Conservation (phyloP, 2,888 invertebrate genomes). For the Erynnis tages region DNA sequence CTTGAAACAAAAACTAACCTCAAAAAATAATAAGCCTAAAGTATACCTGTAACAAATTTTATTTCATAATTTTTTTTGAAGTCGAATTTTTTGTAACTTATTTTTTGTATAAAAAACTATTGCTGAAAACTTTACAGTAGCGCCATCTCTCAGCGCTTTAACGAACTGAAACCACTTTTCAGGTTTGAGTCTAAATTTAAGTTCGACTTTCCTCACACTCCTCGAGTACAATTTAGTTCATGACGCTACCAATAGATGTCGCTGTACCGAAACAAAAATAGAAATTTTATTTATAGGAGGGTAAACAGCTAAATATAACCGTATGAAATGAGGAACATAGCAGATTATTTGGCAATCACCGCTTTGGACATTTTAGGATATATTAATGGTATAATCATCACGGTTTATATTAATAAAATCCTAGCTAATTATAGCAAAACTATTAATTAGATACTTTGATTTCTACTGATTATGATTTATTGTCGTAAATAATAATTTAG, state of each 20-base stretch:
- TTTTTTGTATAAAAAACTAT: too few relatives aligned
- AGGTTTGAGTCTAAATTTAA: conserved; percentile 14
- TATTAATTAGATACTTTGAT: too few relatives aligned
- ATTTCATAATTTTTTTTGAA: too few relatives aligned
- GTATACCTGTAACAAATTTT: too few relatives aligned
- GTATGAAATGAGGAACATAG: conserved; percentile 31
- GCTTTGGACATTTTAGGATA: conserved; percentile 30
- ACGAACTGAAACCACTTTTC: conserved; percentile 6
- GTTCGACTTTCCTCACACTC: background rate
- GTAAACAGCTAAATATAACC: conserved; percentile 38
- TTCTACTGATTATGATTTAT: too few relatives aligned
- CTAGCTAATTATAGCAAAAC: too few relatives aligned
- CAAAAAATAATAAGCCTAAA: too few relatives aligned
- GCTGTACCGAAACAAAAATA: conserved; percentile 23
- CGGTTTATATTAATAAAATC: too few relatives aligned
- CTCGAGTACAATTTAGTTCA: conserved; percentile 10
- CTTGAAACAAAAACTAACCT: too few relatives aligned
- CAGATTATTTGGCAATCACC: conserved; percentile 41
- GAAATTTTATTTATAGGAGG: conserved; percentile 25
- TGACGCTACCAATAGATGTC: conserved; percentile 36
- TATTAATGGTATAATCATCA: conserved; percentile 35
- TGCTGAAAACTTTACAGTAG: too few relatives aligned
- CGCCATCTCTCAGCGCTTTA: conserved; percentile 26
- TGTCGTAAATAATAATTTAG: too few relatives aligned
- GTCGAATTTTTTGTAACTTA: too few relatives aligned